phyloP scores from a whole-genome alignment of 2,888 invertebrate genomes.

The Ochlodes sylvanus region DNA sequence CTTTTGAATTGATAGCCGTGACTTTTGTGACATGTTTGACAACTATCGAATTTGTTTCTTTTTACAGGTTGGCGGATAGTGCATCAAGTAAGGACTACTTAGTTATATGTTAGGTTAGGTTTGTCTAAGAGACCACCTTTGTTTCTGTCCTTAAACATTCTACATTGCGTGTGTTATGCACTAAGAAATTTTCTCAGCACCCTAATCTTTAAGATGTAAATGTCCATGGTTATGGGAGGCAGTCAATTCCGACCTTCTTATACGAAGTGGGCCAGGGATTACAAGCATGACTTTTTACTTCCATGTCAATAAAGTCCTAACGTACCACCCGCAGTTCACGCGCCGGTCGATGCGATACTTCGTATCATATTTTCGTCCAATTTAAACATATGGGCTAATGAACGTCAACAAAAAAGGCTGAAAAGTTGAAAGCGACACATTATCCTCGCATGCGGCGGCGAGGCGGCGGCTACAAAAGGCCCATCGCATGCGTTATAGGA shows the following conservation, averaged over 20 bases:
- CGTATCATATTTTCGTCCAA: constrained; percentile 10
- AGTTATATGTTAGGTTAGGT: background rate
- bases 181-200: no score
- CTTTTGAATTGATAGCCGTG: constrained; percentile 21
- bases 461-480: constrained; percentile 52
- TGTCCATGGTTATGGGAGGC: no score
- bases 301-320: background rate
- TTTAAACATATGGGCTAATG: constrained; percentile 18
- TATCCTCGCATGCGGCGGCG: constrained; percentile 21
- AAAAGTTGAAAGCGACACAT: constrained; percentile 35
- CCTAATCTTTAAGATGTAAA: no score
- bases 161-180: no score
- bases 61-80: background rate
- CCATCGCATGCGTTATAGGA: constrained; percentile 55
- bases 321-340: background rate
- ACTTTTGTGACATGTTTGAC: constrained; percentile 8
- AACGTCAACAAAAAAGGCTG: constrained; percentile 30
- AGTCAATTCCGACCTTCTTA: no score
- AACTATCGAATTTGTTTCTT: background rate
- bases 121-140: no score
- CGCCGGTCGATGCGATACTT: constrained; percentile 3
- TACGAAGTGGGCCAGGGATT: no score
- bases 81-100: background rate
- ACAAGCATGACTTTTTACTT: background rate
- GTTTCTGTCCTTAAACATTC: no score